phyloP scores from a whole-genome alignment of 2,888 invertebrate species.

The Melinaea menophilus region DNA sequence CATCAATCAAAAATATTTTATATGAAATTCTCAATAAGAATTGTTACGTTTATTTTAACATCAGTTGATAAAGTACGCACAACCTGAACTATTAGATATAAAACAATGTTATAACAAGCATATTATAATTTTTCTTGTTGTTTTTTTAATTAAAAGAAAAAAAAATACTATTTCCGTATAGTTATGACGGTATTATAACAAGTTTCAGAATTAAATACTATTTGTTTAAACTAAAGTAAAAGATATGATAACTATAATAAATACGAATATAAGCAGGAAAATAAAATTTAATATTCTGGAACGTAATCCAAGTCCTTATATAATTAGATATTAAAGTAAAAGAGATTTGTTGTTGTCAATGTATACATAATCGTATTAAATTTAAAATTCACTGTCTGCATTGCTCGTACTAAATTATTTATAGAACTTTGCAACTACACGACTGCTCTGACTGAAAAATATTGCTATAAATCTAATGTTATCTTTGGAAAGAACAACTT shows the following conservation, averaged over 20 bases:
- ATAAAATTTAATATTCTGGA: conserved; percentile 1
- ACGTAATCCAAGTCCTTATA: conserved; percentile 2
- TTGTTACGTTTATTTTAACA: no score
- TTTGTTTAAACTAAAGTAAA: not conserved
- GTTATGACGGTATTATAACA: not conserved
- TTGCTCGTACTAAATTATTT: conserved; percentile 11
- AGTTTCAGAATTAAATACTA: not conserved
- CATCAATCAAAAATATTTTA: no score
- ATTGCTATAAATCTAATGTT: conserved; percentile 26
- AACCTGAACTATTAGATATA: no score
- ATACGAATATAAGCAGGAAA: conserved; percentile 5
- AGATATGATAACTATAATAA: not conserved
- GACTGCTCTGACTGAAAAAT: conserved; percentile 17
- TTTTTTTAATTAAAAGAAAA: no score
- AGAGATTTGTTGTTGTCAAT: conserved; percentile 2
- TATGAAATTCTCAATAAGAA: no score
- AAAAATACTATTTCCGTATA: no score
- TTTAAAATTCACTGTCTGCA: conserved; percentile 10
- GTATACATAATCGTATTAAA: conserved; percentile 7
- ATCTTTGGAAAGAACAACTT: conserved; percentile 20
- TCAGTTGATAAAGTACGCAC: no score
- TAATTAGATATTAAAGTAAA: conserved; percentile 4
- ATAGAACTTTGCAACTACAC: conserved; percentile 22
- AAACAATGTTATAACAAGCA: no score
- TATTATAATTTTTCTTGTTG: no score